phyloP scores from a whole-genome alignment of 2,113 vertebrate genomes.

The Muntiacus reevesi region DNA sequence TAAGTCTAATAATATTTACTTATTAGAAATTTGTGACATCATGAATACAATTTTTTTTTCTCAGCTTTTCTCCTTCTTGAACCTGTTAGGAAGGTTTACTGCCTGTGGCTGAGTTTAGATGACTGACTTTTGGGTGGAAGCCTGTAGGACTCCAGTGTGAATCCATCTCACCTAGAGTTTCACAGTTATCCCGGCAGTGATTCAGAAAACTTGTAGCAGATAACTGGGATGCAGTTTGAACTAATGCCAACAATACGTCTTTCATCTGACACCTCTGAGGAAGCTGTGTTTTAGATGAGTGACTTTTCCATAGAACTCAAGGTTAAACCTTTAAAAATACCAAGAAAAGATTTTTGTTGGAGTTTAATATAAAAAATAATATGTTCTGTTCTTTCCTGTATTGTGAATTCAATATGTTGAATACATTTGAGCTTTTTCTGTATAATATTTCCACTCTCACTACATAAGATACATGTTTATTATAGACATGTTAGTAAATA shows the following conservation, averaged over 20 bases:
- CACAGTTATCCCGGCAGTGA: not conserved
- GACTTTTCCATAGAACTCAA: conserved; percentile 20
- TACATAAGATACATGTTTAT: not conserved
- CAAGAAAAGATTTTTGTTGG: conserved; percentile 17
- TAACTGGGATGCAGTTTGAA: conserved; percentile 36
- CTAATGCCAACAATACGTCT: not conserved
- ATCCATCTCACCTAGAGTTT: not conserved
- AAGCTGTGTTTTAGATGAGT: conserved; percentile 43
- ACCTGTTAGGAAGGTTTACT: not conserved
- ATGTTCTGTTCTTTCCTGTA: not conserved
- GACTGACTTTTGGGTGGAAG: conserved; percentile 4
- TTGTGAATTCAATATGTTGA: conserved; percentile 3
- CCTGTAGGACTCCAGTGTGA: not conserved
- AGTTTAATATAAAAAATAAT: conserved; percentile 8
- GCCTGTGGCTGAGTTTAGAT: not conserved
- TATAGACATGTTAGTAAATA: conserved; percentile 30
- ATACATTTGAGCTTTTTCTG: not conserved
- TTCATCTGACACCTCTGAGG: conserved; percentile 32
- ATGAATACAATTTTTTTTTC: not conserved
- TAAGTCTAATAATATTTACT: not conserved
- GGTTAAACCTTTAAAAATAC: conserved; percentile 38
- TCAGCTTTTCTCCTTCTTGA: conserved; percentile 9
- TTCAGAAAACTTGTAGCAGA: conserved; percentile 36
- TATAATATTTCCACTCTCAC: not conserved
- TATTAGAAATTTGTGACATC: not conserved